Base-by-base conservation (phyloP, 2,797 vertebrate genomes). In the Poeciliopsis paucimaculata region DNA sequence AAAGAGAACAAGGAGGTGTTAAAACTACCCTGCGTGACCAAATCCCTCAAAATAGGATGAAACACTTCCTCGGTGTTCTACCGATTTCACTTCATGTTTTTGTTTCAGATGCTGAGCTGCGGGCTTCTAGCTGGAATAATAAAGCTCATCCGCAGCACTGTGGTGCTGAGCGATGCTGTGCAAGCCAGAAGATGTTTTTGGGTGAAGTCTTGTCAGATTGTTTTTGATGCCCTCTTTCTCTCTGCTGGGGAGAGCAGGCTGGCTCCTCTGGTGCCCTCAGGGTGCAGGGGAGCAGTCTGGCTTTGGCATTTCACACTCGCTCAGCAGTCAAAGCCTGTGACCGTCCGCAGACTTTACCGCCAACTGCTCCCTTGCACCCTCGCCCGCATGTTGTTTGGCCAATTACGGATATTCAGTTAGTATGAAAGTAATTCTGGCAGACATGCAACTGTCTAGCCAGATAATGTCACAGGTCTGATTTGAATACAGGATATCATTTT, bases 351-450 rank as follows among this genome's bases (percentile, higher is more conserved):
- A 93, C 89, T 90, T 93, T 92, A 90, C 89, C 96, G 96, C 96
- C 96, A 93, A 93, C 95, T 93, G 94, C 95, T 94, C 91, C 93
- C 94, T 90, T 90, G 76, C 80, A 93, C 94, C 87, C 89, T 93
- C 83, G 8, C 93, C 43, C 13, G 92, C 94, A 96, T 96, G 96
- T 89, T 96, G 97, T 97, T 96, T 96, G 97, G 96, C 95, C 94
- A 95, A 93, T 96, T 97, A 97, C 96, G 95, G 97, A 96, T 97
- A 97, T 97, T 96, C 95, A 96, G 93, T 92, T 95, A 93, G 81
- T 66, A 83, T 97, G 97, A 97, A 95, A 96, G 96, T 98, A 97
- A 98, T 98, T 96, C 91, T 91, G 94, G 91, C 91, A 90, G 97
- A 98, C 97, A 96, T 92, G 92, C 86, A 92, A 95, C 96, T 97